Evolutionary conservation across 1,140 invertebrate genomes (phyloP).

Genomic region (Carposina sasakii): DNA sequence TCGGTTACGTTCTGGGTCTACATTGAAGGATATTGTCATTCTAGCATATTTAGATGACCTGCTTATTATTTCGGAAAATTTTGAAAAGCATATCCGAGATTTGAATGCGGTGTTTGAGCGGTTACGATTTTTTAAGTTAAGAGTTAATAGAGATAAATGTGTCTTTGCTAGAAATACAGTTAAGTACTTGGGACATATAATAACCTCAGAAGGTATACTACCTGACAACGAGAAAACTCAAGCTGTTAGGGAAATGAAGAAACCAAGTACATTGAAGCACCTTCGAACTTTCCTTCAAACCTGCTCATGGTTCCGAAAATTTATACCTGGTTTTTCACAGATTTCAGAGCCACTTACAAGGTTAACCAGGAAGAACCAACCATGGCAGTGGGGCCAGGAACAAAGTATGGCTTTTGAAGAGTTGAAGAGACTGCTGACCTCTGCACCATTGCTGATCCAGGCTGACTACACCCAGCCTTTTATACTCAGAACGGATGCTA

Average conservation of each 20-base stretch:
- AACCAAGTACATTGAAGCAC: slow-evolving; percentile 35
- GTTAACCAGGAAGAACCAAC: slow-evolving; percentile 37
- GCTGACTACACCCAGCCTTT: too few species aligned
- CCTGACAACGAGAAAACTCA: slow-evolving; percentile 43
- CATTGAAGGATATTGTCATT: slow-evolving; percentile 21
- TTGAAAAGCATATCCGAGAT: slow-evolving; percentile 45
- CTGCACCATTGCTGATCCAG: too few species aligned
- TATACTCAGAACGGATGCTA: too few species aligned
- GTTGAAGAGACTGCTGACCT: too few species aligned
- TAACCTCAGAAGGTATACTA: slow-evolving; percentile 40
- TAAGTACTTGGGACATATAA: slow-evolving; percentile 54
- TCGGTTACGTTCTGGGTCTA: slow-evolving; percentile 25
- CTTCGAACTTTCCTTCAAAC: slow-evolving; percentile 38
- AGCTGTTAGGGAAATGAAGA: slow-evolving; percentile 36
- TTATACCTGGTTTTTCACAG: slow-evolving; percentile 46
- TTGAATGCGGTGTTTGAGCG: slow-evolving; percentile 42
- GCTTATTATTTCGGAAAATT: slow-evolving; percentile 40
- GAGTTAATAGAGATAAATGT: slow-evolving; percentile 48
- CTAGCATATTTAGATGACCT: slow-evolving; percentile 64
- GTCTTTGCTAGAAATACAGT: slow-evolving; percentile 38
- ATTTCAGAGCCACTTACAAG: slow-evolving; percentile 44
- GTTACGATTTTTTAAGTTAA: slow-evolving; percentile 36
- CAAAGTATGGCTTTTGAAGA: too few species aligned
- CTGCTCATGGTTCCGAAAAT: slow-evolving; percentile 49
- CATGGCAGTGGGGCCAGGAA: too few species aligned